These are phyloP conservation scores for Athripsodes cinereus DNA, from an alignment of 2,888 invertebrate genomes.

Conservation along the genomic window DNA sequence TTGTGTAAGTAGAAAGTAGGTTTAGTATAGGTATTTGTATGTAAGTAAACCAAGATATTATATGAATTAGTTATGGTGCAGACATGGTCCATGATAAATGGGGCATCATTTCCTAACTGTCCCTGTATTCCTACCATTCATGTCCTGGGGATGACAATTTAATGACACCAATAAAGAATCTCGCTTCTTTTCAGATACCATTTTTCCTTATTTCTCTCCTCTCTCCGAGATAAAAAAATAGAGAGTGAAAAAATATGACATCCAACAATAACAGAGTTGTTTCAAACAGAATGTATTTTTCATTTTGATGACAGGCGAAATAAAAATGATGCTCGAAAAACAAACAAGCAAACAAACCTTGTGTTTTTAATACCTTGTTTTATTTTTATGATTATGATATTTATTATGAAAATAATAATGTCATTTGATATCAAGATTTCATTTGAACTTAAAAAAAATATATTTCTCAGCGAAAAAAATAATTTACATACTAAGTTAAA, in stretches of 20 bases:
- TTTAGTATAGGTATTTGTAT: too few relatives aligned
- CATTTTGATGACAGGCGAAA: not conserved
- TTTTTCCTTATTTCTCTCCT: not conserved
- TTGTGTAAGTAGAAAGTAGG: too few relatives aligned
- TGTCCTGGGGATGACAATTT: conserved; percentile 26
- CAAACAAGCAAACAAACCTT: not conserved
- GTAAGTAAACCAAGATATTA: conserved; percentile 3
- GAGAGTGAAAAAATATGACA: not conserved
- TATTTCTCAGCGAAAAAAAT: too few relatives aligned
- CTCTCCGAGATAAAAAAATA: not conserved
- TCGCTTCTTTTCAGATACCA: not conserved
- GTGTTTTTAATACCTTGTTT: not conserved
- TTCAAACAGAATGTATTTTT: not conserved
- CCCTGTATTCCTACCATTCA: conserved; percentile 13
- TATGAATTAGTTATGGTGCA: conserved; percentile 5
- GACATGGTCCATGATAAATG: conserved; percentile 12
- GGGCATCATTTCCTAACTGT: conserved; percentile 17
- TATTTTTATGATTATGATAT: not conserved
- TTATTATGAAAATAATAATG: too few relatives aligned
- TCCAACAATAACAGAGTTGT: not conserved
- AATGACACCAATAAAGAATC: conserved; percentile 25
- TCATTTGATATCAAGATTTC: too few relatives aligned
- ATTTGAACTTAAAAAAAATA: too few relatives aligned
- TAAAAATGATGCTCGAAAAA: too few relatives aligned
- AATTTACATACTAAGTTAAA: too few relatives aligned